Evolutionary conservation across 2,113 vertebrate species (phyloP).

Genomic region (Takifugu flavidus): DNA sequence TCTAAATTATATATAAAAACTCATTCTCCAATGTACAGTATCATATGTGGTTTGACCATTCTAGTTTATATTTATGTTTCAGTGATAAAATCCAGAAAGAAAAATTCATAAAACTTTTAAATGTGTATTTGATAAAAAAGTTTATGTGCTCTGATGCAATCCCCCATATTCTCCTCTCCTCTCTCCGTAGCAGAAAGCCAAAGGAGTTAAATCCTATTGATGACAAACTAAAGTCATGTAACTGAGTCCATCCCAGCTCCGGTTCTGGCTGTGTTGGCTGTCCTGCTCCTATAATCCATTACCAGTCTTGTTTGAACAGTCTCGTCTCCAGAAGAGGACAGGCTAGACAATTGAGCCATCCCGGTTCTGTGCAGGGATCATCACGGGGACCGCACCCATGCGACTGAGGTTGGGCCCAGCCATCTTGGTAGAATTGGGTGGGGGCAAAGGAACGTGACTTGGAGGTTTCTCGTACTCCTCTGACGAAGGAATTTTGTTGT

Average conservation of each 20-base stretch:
- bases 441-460: constrained; percentile 76
- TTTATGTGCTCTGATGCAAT: constrained; percentile 52
- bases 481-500: constrained; percentile 86
- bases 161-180: constrained; percentile 20
- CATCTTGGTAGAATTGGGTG: constrained; percentile 80
- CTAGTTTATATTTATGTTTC: constrained; percentile 26
- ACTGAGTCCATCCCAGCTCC: constrained; percentile 15
- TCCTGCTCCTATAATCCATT: constrained; percentile 12
- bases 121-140: constrained; percentile 55
- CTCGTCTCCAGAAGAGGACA: constrained; percentile 10
- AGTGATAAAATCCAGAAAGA: constrained; percentile 50
- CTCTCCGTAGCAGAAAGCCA: constrained; percentile 37
- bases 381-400: constrained; percentile 96
- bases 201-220: constrained; percentile 25
- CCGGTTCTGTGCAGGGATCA: constrained; percentile 96
- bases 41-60: constrained; percentile 43
- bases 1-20: constrained; percentile 42
- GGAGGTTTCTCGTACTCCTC: constrained; percentile 86
- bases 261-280: constrained; percentile 10
- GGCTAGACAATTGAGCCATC: constrained; percentile 94
- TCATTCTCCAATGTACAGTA: constrained; percentile 70
- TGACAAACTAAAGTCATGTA: constrained; percentile 36
- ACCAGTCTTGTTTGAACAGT: constrained; percentile 1
- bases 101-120: constrained; percentile 48
- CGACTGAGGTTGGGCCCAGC: constrained; percentile 92